A percentile compares a stretch with the other conserved stretches of the same genome.
These are phyloP conservation scores for Pseudochromis fuscus DNA, from an alignment of 2,797 vertebrate genomes.

Conservation along the genomic window DNA sequence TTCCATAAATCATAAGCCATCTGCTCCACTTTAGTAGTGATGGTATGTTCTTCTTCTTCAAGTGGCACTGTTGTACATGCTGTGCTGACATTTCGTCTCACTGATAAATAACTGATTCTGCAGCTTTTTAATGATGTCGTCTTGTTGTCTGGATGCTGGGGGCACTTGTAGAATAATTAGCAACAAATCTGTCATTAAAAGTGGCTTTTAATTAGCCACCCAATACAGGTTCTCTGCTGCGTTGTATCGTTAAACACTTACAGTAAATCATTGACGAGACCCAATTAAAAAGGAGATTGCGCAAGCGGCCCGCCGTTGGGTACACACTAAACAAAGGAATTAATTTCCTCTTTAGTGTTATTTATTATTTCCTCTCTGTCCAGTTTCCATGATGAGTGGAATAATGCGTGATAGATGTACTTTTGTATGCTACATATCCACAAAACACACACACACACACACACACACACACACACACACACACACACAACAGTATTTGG, in stretches of 20 bases:
- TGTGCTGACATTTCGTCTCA: slow-evolving; percentile 4
- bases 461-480: slow-evolving; percentile 25
- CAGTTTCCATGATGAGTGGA: slow-evolving; percentile 46
- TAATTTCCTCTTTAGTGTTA: slow-evolving; percentile 54
- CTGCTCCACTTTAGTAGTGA: slow-evolving; percentile 19
- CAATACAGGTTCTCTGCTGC: slow-evolving; percentile 40
- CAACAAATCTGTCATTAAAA: slow-evolving; percentile 58
- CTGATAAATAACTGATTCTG: slow-evolving; percentile 25
- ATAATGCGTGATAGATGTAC: slow-evolving; percentile 45
- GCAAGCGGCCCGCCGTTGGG: slow-evolving; percentile 26
- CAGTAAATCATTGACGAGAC: slow-evolving; percentile 60
- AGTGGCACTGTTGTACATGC: not conserved
- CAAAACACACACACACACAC: slow-evolving; percentile 21
- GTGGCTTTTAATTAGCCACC: slow-evolving; percentile 64
- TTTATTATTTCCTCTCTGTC: slow-evolving; percentile 56
- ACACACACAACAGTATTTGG: slow-evolving; percentile 64
- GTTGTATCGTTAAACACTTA: slow-evolving; percentile 48
- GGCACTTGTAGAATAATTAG: slow-evolving; percentile 40
- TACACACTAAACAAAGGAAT: slow-evolving; percentile 42
- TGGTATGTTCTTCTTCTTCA: slow-evolving; percentile 24
- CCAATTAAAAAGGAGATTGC: slow-evolving; percentile 54
- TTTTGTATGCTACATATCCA: slow-evolving; percentile 23
- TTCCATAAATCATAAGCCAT: slow-evolving; percentile 24
- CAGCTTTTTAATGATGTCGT: slow-evolving; percentile 19
- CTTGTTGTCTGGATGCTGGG: slow-evolving; percentile 28